Evolutionary conservation across 2,888 invertebrate genomes (phyloP).

Genomic region (Anticlea derivata): DNA sequence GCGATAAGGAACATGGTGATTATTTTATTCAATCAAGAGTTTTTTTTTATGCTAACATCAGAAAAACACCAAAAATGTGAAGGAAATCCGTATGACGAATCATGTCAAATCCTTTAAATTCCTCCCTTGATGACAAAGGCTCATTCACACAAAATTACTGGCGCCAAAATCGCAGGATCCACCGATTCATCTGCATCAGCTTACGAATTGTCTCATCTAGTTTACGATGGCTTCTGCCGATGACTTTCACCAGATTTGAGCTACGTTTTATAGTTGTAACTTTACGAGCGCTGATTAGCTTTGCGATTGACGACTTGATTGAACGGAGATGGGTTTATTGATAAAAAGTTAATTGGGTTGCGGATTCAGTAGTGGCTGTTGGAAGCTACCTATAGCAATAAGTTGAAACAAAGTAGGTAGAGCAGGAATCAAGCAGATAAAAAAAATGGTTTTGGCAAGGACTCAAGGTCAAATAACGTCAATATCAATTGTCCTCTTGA

Average conservation of each 20-base stretch:
- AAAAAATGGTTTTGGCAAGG: too few species aligned
- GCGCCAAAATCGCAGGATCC: conserved; percentile 55
- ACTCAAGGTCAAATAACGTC: too few species aligned
- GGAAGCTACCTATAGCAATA: too few species aligned
- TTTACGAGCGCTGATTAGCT: conserved; percentile 62
- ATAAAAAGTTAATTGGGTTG: conserved; percentile 27
- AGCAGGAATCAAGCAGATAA: too few species aligned
- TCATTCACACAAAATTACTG: conserved; percentile 53
- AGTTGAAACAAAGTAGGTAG: too few species aligned
- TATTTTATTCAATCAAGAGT: too few species aligned
- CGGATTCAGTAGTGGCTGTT: too few species aligned
- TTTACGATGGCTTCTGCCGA: conserved; percentile 50
- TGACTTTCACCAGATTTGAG: conserved; percentile 46
- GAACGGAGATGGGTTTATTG: conserved; percentile 30
- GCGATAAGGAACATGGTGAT: too few species aligned
- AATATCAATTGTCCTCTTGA: too few species aligned
- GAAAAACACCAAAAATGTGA: too few species aligned
- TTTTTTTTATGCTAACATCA: too few species aligned
- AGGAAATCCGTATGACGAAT: background rate
- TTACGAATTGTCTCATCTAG: conserved; percentile 62
- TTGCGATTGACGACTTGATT: conserved; percentile 33
- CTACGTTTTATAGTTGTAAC: conserved; percentile 63
- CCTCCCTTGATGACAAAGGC: conserved; percentile 16
- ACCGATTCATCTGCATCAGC: conserved; percentile 55
- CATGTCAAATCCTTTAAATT: conserved; percentile 14